phyloP scores from a whole-genome alignment of 1,140 invertebrate genomes.

The Oreohelix idahoensis region DNA sequence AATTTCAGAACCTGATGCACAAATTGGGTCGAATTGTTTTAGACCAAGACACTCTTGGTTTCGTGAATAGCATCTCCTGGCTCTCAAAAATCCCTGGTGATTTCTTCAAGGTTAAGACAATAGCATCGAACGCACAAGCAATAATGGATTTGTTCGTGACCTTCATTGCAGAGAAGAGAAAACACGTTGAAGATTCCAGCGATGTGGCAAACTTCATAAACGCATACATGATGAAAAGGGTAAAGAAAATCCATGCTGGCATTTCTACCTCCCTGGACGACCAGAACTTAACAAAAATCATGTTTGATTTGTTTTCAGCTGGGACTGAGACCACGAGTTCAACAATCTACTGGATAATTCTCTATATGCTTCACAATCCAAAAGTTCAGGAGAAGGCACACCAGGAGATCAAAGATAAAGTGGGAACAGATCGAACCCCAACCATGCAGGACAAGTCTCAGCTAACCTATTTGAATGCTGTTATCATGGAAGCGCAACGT shows the following conservation, averaged over 20 bases:
- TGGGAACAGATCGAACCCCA: slow-evolving; percentile 35
- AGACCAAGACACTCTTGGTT: background rate
- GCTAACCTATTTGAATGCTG: slow-evolving; percentile 52
- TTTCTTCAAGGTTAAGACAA: slow-evolving; percentile 38
- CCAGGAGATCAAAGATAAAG: slow-evolving; percentile 83
- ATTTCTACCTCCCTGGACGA: slow-evolving; percentile 22
- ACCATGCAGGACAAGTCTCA: slow-evolving; percentile 44
- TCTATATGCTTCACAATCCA: slow-evolving; percentile 85
- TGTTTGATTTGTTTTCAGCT: slow-evolving; percentile 77
- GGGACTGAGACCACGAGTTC: slow-evolving; percentile 90
- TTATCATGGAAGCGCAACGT: slow-evolving; percentile 49
- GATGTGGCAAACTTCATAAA: slow-evolving; percentile 46
- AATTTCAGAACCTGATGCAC: slow-evolving; percentile 35
- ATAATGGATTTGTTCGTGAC: slow-evolving; percentile 13
- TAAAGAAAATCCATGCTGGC: slow-evolving; percentile 1
- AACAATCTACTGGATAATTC: slow-evolving; percentile 87
- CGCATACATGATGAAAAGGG: slow-evolving; percentile 45
- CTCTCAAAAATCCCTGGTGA: slow-evolving; percentile 49
- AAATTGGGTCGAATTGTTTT: slow-evolving; percentile 25
- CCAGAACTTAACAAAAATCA: slow-evolving; percentile 33
- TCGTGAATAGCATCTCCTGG: slow-evolving; percentile 44
- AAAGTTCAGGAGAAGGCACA: slow-evolving; percentile 84
- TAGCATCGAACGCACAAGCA: slow-evolving; percentile 23
- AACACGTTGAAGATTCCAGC: slow-evolving; percentile 16
- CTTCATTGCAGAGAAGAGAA: background rate